These are phyloP conservation scores for Synchiropus splendidus DNA, from an alignment of 2,113 vertebrate species.

Conservation along the genomic window DNA sequence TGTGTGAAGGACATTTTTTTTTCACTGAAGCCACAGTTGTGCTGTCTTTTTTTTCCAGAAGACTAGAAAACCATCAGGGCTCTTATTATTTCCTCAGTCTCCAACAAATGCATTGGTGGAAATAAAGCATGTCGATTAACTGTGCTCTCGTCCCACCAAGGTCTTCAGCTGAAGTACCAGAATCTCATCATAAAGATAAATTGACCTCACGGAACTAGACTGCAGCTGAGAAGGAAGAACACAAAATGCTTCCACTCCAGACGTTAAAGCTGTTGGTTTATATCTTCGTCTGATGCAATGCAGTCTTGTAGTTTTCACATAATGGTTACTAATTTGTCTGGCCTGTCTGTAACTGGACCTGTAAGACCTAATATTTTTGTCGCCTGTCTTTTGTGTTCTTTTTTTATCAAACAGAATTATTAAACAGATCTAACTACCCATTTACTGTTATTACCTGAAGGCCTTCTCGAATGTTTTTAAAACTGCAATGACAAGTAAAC, in stretches of 20 bases:
- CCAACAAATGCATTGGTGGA: constrained; percentile 62
- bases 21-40: constrained; percentile 42
- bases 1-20: constrained; percentile 65
- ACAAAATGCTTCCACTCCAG: constrained; percentile 62
- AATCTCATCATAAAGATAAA: constrained; percentile 66
- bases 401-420: no score
- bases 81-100: constrained; percentile 62
- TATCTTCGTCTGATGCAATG: no score
- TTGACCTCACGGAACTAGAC: constrained; percentile 72
- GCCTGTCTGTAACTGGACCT: no score
- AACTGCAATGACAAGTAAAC: no score
- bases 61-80: constrained; percentile 57
- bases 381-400: no score
- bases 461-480: no score
- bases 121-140: constrained; percentile 80
- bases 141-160: constrained; percentile 76
- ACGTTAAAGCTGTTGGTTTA: no score
- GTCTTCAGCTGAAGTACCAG: constrained; percentile 77
- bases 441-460: no score
- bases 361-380: no score
- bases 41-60: constrained; percentile 36
- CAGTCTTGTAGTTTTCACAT: no score
- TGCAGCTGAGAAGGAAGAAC: constrained; percentile 62
- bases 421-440: no score
- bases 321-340: no score